Percentiles rank a stretch among this genome's conserved stretches.
phyloP scores from a whole-genome alignment of 2,888 invertebrate genomes.

The Athalia circularis region DNA sequence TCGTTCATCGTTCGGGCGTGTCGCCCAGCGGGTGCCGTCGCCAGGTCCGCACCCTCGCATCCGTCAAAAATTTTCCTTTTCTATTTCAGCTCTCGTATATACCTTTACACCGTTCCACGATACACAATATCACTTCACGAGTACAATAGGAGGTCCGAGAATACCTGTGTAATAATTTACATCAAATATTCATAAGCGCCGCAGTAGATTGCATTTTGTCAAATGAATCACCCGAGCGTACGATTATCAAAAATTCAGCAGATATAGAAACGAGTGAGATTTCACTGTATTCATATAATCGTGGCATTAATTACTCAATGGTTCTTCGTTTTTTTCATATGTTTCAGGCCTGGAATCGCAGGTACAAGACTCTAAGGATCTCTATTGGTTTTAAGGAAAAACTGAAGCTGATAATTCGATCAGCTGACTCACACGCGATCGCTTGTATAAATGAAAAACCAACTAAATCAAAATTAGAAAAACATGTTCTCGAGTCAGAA shows the following conservation, averaged over 20 bases:
- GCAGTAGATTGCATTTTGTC: too few species aligned
- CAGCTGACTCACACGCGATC: conserved; percentile 49
- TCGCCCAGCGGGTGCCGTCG: conserved; percentile 72
- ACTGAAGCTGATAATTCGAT: background rate
- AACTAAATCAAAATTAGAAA: background rate
- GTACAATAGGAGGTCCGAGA: too few species aligned
- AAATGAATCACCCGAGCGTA: too few species aligned
- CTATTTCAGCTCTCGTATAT: conserved; percentile 9
- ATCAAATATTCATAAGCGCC: too few species aligned
- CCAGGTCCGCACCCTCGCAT: conserved; percentile 72
- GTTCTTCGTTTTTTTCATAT: conserved; percentile 36
- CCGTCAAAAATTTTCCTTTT: conserved; percentile 58
- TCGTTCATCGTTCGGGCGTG: conserved; percentile 64
- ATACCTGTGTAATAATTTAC: too few species aligned
- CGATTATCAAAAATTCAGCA: too few species aligned
- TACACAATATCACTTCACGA: too few species aligned
- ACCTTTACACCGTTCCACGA: background rate
- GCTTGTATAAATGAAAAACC: background rate
- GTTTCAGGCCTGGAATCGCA: conserved; percentile 69
- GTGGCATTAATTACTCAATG: too few species aligned
- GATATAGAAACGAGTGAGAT: too few species aligned
- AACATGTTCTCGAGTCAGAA: background rate
- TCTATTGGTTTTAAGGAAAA: conserved; percentile 68
- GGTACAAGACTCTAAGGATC: conserved; percentile 69
- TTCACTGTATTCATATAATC: background rate